Evolutionary conservation across 2,797 vertebrate species (phyloP).

Genomic region (Urophycis tenuis): DNA sequence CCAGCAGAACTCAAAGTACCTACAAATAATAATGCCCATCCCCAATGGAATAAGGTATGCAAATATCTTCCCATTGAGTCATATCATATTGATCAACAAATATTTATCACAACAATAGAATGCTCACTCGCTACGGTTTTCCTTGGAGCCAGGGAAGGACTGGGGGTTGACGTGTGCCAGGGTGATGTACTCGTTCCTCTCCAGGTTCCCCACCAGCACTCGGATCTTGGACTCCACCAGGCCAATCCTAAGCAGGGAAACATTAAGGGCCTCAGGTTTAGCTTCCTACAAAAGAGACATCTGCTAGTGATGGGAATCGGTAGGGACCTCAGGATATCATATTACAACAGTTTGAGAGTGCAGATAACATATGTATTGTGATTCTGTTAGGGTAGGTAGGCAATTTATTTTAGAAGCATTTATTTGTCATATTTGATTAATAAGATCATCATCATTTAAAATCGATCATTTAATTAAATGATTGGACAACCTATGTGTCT

Average conservation of each 20-base stretch:
- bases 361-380: not conserved
- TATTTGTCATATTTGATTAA: too few relatives aligned
- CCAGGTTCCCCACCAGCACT: constrained; percentile 92
- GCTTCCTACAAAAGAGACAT: not conserved
- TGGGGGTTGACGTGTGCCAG: constrained; percentile 95
- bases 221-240: constrained; percentile 98
- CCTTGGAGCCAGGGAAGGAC: constrained; percentile 86
- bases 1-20: too few relatives aligned
- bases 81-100: not conserved
- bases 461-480: too few relatives aligned
- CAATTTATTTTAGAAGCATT: not conserved
- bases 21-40: too few relatives aligned
- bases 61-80: not conserved
- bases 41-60: not conserved
- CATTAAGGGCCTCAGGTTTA: not conserved
- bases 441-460: too few relatives aligned
- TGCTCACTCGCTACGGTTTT: constrained; percentile 82
- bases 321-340: not conserved
- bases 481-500: too few relatives aligned
- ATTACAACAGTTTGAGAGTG: too few relatives aligned
- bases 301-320: not conserved
- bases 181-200: constrained; percentile 93
- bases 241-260: constrained; percentile 77
- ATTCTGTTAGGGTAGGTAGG: not conserved
- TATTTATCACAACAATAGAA: not conserved